Evolutionary conservation across 2,797 vertebrate species (phyloP).

Genomic region (Acropternis orthonyx): DNA sequence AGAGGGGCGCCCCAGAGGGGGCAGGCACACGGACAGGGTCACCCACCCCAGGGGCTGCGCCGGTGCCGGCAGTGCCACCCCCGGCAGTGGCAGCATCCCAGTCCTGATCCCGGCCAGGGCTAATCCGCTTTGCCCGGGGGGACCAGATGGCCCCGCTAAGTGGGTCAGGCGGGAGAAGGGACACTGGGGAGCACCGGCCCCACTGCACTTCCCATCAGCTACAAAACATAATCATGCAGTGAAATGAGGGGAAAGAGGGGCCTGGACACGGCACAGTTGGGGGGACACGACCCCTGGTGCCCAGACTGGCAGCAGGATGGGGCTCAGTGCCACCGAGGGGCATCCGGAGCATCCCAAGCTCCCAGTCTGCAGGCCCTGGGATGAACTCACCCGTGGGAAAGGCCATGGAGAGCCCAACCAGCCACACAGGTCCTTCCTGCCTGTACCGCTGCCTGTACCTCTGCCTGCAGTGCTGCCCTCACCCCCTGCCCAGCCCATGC

Average conservation of each 20-base stretch:
- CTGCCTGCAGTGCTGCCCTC: not conserved
- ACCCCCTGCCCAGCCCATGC: not conserved
- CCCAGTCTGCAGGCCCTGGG: not conserved
- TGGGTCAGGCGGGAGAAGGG: not conserved
- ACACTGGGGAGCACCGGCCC: not conserved
- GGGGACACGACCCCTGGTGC: rapidly evolving
- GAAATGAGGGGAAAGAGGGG: not conserved
- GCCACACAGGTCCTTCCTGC: not conserved
- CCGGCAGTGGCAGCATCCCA: not conserved
- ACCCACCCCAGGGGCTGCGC: not conserved
- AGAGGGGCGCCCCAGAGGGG: rapidly evolving
- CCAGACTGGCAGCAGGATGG: rapidly evolving
- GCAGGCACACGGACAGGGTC: rapidly evolving
- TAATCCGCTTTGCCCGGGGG: not conserved
- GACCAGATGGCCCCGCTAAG: conserved; percentile 27
- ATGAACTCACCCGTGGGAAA: not conserved
- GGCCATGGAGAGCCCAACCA: not conserved
- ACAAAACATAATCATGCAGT: rapidly evolving
- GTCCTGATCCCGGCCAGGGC: not conserved
- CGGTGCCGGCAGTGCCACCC: rapidly evolving
- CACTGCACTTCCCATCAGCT: not conserved
- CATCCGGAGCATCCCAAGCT: not conserved
- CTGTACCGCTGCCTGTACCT: not conserved
- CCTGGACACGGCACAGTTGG: rapidly evolving
- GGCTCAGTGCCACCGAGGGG: rapidly evolving